Conservation (phyloP, 2,888 invertebrate genomes). For the Micropterix aruncella region DNA sequence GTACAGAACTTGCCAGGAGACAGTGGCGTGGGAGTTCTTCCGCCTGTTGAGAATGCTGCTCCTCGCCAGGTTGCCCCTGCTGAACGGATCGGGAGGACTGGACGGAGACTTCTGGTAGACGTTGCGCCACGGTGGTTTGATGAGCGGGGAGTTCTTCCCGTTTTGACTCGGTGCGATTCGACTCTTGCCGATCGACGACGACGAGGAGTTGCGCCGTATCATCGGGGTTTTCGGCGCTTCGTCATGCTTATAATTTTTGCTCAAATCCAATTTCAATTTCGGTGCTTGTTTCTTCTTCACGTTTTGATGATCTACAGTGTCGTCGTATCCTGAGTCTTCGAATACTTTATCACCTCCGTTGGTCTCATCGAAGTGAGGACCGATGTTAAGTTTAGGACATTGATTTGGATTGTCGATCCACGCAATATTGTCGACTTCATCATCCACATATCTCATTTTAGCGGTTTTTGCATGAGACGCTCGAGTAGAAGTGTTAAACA, state of each 20-base stretch:
- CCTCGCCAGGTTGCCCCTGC: constrained; percentile 27
- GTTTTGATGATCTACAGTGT: constrained; percentile 2
- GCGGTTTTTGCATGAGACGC: constrained; percentile 45
- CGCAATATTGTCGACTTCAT: constrained; percentile 23
- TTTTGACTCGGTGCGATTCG: constrained; percentile 8
- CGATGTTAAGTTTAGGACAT: not conserved
- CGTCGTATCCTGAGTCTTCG: constrained; percentile 9
- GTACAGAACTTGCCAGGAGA: constrained; percentile 40
- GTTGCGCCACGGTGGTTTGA: constrained; percentile 34
- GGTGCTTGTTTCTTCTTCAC: constrained; percentile 4
- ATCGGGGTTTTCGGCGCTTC: constrained; percentile 7
- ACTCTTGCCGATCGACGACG: constrained; percentile 7
- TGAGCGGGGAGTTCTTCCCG: too few relatives aligned
- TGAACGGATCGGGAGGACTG: constrained; percentile 22
- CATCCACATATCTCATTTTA: constrained; percentile 42
- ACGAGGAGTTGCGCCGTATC: constrained; percentile 6
- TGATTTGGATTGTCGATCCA: constrained; percentile 21
- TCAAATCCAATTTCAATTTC: constrained; percentile 2
- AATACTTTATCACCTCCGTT: constrained; percentile 1
- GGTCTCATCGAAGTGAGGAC: not conserved
- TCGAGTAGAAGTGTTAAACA: constrained; percentile 42
- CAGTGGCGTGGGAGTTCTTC: constrained; percentile 23
- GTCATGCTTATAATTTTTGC: constrained; percentile 12
- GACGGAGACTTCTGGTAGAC: constrained; percentile 23
- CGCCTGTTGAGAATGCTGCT: constrained; percentile 29